Evolutionary conservation across 1,140 invertebrate genomes (phyloP).

Genomic region (Solen grandis): DNA sequence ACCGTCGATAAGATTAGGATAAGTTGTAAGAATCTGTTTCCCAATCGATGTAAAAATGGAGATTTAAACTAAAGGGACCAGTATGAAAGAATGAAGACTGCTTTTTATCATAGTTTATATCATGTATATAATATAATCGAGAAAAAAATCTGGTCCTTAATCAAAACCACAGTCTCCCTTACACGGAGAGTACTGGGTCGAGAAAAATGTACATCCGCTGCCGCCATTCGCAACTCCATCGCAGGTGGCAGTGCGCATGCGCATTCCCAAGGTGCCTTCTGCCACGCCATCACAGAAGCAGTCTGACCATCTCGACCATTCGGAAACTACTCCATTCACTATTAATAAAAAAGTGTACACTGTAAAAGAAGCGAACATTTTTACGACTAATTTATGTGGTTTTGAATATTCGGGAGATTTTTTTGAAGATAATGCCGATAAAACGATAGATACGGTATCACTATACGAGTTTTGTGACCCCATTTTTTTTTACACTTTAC

Average conservation of each 20-base stretch:
- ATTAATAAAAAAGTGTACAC: too few species aligned
- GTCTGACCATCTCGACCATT: slow-evolving; percentile 23
- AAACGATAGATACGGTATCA: neutral
- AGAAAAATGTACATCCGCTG: neutral
- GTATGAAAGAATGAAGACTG: too few species aligned
- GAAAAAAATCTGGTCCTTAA: too few species aligned
- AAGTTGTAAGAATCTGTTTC: too few species aligned
- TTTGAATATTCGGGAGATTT: neutral
- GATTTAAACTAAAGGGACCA: too few species aligned
- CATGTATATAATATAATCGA: too few species aligned
- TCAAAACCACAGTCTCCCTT: slow-evolving; percentile 19
- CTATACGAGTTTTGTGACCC: neutral
- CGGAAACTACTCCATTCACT: slow-evolving; percentile 5
- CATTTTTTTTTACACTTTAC: neutral
- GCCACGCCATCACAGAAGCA: slow-evolving; percentile 23
- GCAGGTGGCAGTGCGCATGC: neutral
- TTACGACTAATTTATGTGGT: neutral
- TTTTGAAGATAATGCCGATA: neutral
- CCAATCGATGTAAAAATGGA: too few species aligned
- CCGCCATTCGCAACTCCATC: neutral
- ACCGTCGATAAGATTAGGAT: too few species aligned
- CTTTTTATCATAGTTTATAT: too few species aligned
- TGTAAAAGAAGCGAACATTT: too few species aligned
- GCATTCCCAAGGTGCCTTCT: neutral
- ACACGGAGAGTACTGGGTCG: neutral